phyloP scores from a whole-genome alignment of 2,888 invertebrate genomes.

The Rhingia rostrata region DNA sequence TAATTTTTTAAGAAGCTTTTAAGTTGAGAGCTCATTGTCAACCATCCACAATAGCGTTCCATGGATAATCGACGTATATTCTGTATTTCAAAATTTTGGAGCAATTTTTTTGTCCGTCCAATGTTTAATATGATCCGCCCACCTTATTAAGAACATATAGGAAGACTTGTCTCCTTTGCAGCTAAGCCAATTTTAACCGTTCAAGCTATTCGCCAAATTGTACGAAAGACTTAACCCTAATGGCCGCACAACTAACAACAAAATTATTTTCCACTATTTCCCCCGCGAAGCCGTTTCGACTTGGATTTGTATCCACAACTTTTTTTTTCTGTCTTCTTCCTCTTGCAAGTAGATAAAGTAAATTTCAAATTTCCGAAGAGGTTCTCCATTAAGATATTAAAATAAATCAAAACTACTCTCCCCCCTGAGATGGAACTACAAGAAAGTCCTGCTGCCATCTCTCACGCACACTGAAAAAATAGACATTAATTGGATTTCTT shows the following conservation, averaged over 20 bases:
- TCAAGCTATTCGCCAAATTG: too few species aligned
- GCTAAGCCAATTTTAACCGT: too few species aligned
- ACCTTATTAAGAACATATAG: too few species aligned
- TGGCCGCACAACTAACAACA: too few species aligned
- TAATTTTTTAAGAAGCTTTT: too few species aligned
- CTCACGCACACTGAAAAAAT: constrained; percentile 23
- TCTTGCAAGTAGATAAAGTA: background rate
- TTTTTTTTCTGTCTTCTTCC: background rate
- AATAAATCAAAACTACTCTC: constrained; percentile 47
- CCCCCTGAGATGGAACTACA: constrained; percentile 14
- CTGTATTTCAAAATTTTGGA: too few species aligned
- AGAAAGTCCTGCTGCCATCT: background rate
- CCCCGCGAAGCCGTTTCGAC: background rate
- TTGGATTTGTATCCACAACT: background rate
- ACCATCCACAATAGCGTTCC: too few species aligned
- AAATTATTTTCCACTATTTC: background rate
- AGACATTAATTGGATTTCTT: constrained; percentile 70
- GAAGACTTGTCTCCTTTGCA: too few species aligned
- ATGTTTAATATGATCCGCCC: too few species aligned
- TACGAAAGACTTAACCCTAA: background rate
- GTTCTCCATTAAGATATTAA: constrained; percentile 64
- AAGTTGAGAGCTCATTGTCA: too few species aligned
- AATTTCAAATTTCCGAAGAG: constrained; percentile 15
- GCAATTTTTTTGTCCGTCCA: too few species aligned
- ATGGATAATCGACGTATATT: too few species aligned